Conservation (phyloP, 2,797 vertebrate species). For the Tadarida brasiliensis region DNA sequence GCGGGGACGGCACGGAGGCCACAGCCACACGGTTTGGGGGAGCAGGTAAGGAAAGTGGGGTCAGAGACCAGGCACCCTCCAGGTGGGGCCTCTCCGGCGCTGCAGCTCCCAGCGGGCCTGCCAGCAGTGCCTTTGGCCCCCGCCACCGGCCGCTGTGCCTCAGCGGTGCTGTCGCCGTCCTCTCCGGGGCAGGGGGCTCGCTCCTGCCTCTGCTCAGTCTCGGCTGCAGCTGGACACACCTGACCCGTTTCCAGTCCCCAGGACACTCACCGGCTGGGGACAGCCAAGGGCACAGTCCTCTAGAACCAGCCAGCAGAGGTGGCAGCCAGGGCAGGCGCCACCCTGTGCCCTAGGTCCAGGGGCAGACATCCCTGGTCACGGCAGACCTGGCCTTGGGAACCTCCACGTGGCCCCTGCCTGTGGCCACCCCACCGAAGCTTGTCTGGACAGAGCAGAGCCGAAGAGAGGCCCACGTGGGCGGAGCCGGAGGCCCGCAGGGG, state of each 20-base stretch:
- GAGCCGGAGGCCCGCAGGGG: fast-evolving
- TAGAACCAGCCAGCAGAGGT: not conserved
- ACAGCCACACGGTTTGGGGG: fast-evolving
- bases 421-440: fast-evolving
- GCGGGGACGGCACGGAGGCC: fast-evolving
- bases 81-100: fast-evolving
- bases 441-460: not conserved
- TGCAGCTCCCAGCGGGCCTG: too few relatives aligned
- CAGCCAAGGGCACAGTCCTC: not conserved
- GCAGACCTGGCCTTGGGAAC: not conserved
- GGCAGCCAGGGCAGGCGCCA: not conserved
- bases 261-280: not conserved
- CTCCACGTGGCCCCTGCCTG: fast-evolving
- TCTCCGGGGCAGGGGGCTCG: not conserved
- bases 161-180: fast-evolving
- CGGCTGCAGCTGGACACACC: not conserved
- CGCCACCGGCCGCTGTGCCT: not conserved
- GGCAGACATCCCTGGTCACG: not conserved
- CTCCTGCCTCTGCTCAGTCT: not conserved
- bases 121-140: too few relatives aligned
- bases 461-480: fast-evolving
- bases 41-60: not conserved
- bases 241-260: not conserved
- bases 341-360: not conserved
- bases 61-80: not conserved